Conservation (phyloP, 2,113 vertebrate genomes). For the Oenanthe oenanthe region DNA sequence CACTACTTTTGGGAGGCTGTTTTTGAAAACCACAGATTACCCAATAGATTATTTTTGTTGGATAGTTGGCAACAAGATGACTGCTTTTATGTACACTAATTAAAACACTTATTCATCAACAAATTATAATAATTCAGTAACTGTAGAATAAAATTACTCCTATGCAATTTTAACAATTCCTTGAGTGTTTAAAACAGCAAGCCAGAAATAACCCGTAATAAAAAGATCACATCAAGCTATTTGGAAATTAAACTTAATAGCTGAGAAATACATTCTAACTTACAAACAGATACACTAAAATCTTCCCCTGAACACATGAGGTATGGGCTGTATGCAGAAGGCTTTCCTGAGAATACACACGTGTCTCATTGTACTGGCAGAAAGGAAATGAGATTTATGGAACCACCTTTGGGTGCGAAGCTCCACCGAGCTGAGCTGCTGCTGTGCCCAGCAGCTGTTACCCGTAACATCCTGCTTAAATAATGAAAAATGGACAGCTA, state of each 20-base stretch:
- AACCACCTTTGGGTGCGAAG: conserved; percentile 23
- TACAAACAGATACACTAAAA: conserved; percentile 41
- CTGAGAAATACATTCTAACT: conserved; percentile 66
- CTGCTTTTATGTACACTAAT: conserved; percentile 47
- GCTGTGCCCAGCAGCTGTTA: conserved; percentile 65
- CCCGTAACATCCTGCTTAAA: conserved; percentile 72
- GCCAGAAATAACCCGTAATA: conserved; percentile 67
- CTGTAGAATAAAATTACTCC: conserved; percentile 25
- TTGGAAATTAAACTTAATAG: conserved; percentile 68
- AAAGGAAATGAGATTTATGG: background rate
- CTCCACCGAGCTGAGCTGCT: conserved; percentile 7
- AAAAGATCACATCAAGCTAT: conserved; percentile 63
- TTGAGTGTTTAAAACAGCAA: conserved; percentile 41
- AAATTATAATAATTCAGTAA: conserved; percentile 13
- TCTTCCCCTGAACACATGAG: conserved; percentile 57
- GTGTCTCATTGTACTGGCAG: background rate
- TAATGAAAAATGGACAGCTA: conserved; percentile 15
- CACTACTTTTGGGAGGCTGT: background rate
- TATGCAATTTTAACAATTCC: conserved; percentile 30
- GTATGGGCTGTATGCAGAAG: conserved; percentile 62
- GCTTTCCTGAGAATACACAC: conserved; percentile 68
- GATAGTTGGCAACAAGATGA: conserved; percentile 39
- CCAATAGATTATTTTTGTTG: background rate
- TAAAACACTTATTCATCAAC: conserved; percentile 38
- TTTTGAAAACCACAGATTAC: conserved; percentile 5